These are phyloP conservation scores for Trogon melanurus DNA, from an alignment of 2,113 vertebrate genomes.

Conservation along the genomic window DNA sequence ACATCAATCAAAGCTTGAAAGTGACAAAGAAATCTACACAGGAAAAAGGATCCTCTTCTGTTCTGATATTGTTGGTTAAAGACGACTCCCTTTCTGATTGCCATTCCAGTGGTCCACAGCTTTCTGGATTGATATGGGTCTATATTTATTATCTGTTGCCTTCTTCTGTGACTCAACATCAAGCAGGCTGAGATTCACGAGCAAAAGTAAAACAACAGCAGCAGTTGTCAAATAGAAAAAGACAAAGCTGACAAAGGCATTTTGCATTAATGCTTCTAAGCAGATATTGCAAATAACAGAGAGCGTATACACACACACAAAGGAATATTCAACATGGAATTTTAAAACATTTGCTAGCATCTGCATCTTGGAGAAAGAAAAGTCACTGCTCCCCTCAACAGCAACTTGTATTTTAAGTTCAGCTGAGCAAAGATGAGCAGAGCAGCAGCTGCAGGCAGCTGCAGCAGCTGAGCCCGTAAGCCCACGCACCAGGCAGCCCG, in stretches of 20 bases:
- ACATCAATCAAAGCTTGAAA: neutral
- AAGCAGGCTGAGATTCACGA: neutral
- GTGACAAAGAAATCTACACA: neutral
- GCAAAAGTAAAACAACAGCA: neutral
- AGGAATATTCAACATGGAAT: neutral
- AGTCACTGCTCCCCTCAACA: neutral
- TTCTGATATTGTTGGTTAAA: neutral
- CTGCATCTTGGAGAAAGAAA: neutral
- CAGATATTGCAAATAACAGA: neutral
- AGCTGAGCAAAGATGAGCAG: neutral
- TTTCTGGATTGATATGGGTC: neutral
- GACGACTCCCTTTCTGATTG: neutral
- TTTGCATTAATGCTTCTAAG: conserved; percentile 9
- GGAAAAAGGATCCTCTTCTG: neutral
- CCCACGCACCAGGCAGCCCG: neutral
- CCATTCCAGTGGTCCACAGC: neutral
- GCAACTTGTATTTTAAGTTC: neutral
- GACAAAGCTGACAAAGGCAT: neutral
- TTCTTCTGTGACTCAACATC: neutral
- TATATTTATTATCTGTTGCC: neutral
- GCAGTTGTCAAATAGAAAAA: neutral
- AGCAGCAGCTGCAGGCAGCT: neutral
- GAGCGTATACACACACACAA: fast-evolving
- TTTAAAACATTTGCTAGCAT: neutral
- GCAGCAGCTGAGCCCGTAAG: neutral